phyloP scores from a whole-genome alignment of 2,797 vertebrate genomes.

The Bufotes viridis region DNA sequence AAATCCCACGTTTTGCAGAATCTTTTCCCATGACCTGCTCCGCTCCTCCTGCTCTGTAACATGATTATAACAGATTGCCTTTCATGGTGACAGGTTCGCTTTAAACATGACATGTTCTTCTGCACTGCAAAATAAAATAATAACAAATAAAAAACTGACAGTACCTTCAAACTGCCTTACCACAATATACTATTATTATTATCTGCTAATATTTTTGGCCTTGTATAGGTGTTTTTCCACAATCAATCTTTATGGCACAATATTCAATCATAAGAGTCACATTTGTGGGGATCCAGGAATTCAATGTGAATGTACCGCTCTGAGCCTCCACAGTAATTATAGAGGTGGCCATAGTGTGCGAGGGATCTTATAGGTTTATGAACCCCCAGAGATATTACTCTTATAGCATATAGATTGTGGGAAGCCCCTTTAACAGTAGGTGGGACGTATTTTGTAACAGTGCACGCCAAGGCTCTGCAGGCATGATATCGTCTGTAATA shows the following conservation, averaged over 20 bases:
- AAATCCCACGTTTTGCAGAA: too few relatives aligned
- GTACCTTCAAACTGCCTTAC: not conserved
- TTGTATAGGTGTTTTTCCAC: not conserved
- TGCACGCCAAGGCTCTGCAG: not conserved
- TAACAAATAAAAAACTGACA: not conserved
- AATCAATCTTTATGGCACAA: not conserved
- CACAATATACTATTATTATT: not conserved
- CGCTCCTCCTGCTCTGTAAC: too few relatives aligned
- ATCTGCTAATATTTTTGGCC: not conserved
- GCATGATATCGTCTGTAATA: not conserved
- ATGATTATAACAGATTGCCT: too few relatives aligned
- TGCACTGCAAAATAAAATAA: not conserved
- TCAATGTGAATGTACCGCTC: not conserved
- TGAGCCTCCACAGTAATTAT: not conserved
- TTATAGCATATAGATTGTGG: not conserved
- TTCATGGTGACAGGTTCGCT: not conserved
- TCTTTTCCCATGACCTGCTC: too few relatives aligned
- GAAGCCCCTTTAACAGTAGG: not conserved
- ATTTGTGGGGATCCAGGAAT: not conserved
- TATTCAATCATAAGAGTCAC: not conserved
- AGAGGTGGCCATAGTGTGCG: not conserved
- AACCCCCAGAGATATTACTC: not conserved
- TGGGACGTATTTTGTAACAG: not conserved
- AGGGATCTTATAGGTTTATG: not conserved
- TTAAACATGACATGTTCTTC: not conserved